These are phyloP conservation scores for Chloroceryle inda DNA, from an alignment of 2,797 vertebrate species.

Conservation along the genomic window DNA sequence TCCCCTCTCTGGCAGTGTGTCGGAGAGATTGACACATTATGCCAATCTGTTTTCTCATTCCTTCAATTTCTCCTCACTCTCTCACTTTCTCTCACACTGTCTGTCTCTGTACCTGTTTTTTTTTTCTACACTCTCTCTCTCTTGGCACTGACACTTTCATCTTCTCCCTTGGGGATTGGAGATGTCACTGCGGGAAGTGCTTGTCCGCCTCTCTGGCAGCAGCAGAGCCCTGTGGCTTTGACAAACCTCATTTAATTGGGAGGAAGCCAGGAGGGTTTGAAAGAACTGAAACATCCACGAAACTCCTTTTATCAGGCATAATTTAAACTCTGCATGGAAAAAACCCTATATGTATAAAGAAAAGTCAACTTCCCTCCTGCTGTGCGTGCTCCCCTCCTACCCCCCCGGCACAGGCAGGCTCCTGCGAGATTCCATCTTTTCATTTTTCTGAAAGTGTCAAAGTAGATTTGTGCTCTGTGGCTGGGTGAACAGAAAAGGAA, in stretches of 20 bases:
- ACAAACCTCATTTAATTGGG: slow-evolving; percentile 91
- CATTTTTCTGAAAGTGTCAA: slow-evolving; percentile 86
- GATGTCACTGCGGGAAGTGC: slow-evolving; percentile 88
- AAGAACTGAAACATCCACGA: slow-evolving; percentile 88
- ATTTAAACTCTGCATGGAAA: slow-evolving; percentile 90
- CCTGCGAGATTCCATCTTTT: slow-evolving; percentile 85
- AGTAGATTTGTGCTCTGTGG: slow-evolving; percentile 84
- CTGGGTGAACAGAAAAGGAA: slow-evolving; percentile 83
- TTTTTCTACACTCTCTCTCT: slow-evolving; percentile 62
- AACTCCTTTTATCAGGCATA: slow-evolving; percentile 90
- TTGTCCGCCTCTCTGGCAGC: slow-evolving; percentile 86
- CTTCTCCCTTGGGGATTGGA: slow-evolving; percentile 86
- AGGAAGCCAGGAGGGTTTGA: slow-evolving; percentile 89
- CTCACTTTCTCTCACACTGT: slow-evolving; percentile 36
- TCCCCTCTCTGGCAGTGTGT: neutral
- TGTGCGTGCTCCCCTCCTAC: slow-evolving; percentile 77
- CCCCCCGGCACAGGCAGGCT: slow-evolving; percentile 78
- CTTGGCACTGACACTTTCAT: slow-evolving; percentile 83
- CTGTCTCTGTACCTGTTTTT: slow-evolving; percentile 69
- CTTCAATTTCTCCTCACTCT: slow-evolving; percentile 54
- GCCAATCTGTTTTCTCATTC: slow-evolving; percentile 44
- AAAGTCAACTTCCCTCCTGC: slow-evolving; percentile 88
- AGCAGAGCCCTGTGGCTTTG: slow-evolving; percentile 89
- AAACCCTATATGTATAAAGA: slow-evolving; percentile 89
- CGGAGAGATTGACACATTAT: neutral